A percentile compares a stretch with the other conserved stretches of the same genome.
These are phyloP conservation scores for Thereva unica DNA, from an alignment of 2,888 invertebrate genomes.

Conservation along the genomic window DNA sequence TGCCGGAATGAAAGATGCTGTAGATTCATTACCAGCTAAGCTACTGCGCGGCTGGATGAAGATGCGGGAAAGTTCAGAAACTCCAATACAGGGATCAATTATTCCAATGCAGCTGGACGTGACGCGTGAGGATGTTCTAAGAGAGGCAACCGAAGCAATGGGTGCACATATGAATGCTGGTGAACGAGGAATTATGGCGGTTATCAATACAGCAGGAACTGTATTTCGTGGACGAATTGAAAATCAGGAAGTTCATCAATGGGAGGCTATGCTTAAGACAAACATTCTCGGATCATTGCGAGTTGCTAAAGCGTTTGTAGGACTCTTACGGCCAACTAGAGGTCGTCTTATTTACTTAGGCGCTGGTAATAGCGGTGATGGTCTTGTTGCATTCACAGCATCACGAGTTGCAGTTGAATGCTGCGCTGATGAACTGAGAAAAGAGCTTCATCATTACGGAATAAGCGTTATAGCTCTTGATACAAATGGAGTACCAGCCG, in stretches of 20 bases:
- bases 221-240: conserved; percentile 72
- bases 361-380: conserved; percentile 59
- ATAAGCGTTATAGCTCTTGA: conserved; percentile 77
- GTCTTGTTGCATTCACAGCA: conserved; percentile 63
- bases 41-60: conserved; percentile 65
- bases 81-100: conserved; percentile 61
- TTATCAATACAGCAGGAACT: conserved; percentile 80
- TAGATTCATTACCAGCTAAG: conserved; percentile 65
- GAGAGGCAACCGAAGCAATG: conserved; percentile 77
- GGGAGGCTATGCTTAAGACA: conserved; percentile 71
- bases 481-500: conserved; percentile 69
- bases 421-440: conserved; percentile 73
- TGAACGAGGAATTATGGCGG: conserved; percentile 79
- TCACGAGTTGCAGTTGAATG: conserved; percentile 79
- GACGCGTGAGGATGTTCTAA: conserved; percentile 77
- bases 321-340: conserved; percentile 66
- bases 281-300: conserved; percentile 74
- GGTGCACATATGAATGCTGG: conserved; percentile 81
- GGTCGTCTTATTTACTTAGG: conserved; percentile 73
- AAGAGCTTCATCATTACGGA: conserved; percentile 70
- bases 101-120: conserved; percentile 77
- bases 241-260: conserved; percentile 65
- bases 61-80: conserved; percentile 62
- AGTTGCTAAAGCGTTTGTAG: conserved; percentile 75
- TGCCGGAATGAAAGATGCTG: conserved; percentile 68